Base-by-base conservation (phyloP, 2,888 invertebrate species). In the Agrochola macilenta region DNA sequence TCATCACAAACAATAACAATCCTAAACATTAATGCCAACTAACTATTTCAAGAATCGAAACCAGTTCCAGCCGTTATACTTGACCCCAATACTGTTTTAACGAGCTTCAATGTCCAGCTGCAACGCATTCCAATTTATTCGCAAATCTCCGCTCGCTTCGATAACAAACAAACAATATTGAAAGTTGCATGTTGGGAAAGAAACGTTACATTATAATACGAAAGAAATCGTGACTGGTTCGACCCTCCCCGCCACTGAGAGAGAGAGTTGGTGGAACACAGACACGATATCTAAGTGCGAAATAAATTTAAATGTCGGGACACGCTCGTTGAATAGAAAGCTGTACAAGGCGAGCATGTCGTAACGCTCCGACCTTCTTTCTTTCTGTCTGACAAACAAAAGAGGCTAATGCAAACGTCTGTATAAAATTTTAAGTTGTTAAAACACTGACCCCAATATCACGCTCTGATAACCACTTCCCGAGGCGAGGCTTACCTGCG, bases 251-350 rank as follows among this genome's bases (percentile, higher is more conserved):
- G 93, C 95, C 94, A 93, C 91, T 84, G 91, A 95, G 95, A 95
- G 96, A 81, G 81, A 95, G 95, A 94, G 95, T 94, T 91, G 92
- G 90, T 92, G 90, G 87, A 90, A 90, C 92, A 91, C 89, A 90
- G 92, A 91, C 91, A 92, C 93, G 92, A 93, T 95, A 94, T 94
- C 95, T 94, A 93, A 95, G 95, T 95, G 95, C 92, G 90, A 96
- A 96, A 95, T 94, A 94, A 94, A 95, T 96, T 95, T 95, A 95
- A 95, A 96, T 95, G 95, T 95, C 95, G 95, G 94, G 94, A 95
- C 96, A 95, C 94, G 96, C 94, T 95, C 90, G 92, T 93, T 89
- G 93, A 95, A 95, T 96, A 96, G 96, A 96, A 96, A 96, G 96
- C 96, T 95, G 94, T 88, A 94, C 96, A 96, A 96, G 96, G 96